These are phyloP conservation scores for Hyla sarda DNA, from an alignment of 2,113 vertebrate species.

Conservation along the genomic window DNA sequence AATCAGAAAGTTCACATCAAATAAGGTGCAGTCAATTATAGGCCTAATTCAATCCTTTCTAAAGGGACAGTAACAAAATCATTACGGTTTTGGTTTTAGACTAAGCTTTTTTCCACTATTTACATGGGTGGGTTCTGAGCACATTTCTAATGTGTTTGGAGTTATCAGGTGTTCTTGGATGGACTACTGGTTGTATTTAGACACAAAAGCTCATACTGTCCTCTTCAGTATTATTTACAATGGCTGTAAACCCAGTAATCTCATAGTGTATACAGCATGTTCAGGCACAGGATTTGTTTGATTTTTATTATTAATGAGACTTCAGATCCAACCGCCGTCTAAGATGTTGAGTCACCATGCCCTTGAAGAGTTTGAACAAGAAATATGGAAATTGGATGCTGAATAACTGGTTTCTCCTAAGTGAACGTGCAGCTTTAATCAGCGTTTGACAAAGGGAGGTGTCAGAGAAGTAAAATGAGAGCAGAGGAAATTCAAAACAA, in stretches of 20 bases:
- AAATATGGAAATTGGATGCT: slow-evolving; percentile 34
- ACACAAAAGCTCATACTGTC: not conserved
- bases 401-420: slow-evolving; percentile 5
- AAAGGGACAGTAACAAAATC: too few species aligned
- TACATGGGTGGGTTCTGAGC: too few species aligned
- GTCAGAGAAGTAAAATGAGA: slow-evolving; percentile 21
- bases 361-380: slow-evolving; percentile 32
- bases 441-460: slow-evolving; percentile 20
- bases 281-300: slow-evolving; percentile 37
- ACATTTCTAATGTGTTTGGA: too few species aligned
- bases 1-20: too few species aligned
- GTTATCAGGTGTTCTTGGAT: slow-evolving; percentile 22
- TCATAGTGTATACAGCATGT: slow-evolving; percentile 21
- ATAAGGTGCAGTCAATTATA: too few species aligned
- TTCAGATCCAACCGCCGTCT: slow-evolving; percentile 37
- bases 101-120: too few species aligned
- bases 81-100: too few species aligned
- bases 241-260: slow-evolving; percentile 19
- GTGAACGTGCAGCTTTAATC: slow-evolving; percentile 1
- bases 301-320: slow-evolving; percentile 50
- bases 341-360: slow-evolving; percentile 31
- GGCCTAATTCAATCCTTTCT: too few species aligned
- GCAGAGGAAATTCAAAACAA: slow-evolving; percentile 7
- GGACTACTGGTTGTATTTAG: not conserved
- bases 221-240: slow-evolving; percentile 15